Percentiles rank a stretch among this genome's conserved stretches.
Evolutionary conservation across 2,888 invertebrate genomes (phyloP).

Genomic region (Spicauda simplicius): DNA sequence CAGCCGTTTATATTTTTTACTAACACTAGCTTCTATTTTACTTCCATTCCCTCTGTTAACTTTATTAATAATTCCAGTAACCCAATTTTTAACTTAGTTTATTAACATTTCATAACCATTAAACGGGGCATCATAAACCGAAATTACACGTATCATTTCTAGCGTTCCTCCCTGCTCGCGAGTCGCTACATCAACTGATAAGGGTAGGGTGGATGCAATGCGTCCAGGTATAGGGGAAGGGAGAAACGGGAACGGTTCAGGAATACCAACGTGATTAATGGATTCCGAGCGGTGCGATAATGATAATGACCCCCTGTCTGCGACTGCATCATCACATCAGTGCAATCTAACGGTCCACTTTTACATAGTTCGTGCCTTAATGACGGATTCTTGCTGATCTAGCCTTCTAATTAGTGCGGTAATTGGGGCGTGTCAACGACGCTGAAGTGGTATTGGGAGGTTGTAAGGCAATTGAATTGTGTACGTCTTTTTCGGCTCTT

Average conservation of each 20-base stretch:
- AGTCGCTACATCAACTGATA: slow-evolving; percentile 77
- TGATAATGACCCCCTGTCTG: slow-evolving; percentile 79
- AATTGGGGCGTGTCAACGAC: slow-evolving; percentile 29
- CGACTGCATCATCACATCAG: slow-evolving; percentile 76
- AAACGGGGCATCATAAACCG: slow-evolving; percentile 37
- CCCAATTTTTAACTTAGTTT: slow-evolving; percentile 3
- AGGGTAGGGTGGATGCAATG: slow-evolving; percentile 81
- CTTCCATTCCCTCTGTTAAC: neutral
- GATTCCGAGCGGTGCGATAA: slow-evolving; percentile 74
- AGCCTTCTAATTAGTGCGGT: slow-evolving; percentile 43
- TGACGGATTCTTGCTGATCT: slow-evolving; percentile 46
- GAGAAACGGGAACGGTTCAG: slow-evolving; percentile 57
- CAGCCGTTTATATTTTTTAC: too few relatives aligned
- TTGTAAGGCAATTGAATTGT: neutral
- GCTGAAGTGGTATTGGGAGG: slow-evolving; percentile 7
- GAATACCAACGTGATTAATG: slow-evolving; percentile 82
- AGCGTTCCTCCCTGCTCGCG: slow-evolving; percentile 63
- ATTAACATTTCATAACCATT: slow-evolving; percentile 31
- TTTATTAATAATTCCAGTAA: slow-evolving; percentile 8
- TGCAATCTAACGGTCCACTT: slow-evolving; percentile 59
- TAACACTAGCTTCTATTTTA: neutral
- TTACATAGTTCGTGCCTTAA: slow-evolving; percentile 62
- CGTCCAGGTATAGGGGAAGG: slow-evolving; percentile 67
- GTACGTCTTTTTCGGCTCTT: neutral
- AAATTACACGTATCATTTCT: slow-evolving; percentile 62